phyloP scores from a whole-genome alignment of 1,140 invertebrate species.

The Halotydeus destructor region DNA sequence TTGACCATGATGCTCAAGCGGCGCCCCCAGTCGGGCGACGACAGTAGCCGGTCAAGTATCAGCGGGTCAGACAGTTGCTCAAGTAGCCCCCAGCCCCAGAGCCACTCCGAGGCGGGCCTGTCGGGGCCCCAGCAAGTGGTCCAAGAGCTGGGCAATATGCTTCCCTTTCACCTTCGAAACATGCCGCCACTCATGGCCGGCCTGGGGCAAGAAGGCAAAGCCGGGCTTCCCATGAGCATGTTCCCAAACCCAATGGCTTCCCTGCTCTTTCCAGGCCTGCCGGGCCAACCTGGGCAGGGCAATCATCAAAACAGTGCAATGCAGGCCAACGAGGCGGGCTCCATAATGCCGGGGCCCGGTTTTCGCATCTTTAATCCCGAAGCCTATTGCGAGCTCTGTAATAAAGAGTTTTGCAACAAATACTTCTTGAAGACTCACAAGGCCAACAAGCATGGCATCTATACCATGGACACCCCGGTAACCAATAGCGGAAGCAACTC shows the following conservation, averaged over 20 bases:
- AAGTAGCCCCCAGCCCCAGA: neutral
- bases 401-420: constrained; percentile 65
- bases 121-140: neutral
- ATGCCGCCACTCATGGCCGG: constrained; percentile 16
- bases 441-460: constrained; percentile 77
- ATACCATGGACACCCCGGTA: constrained; percentile 18
- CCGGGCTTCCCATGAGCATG: constrained; percentile 13
- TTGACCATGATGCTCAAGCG: too few relatives aligned
- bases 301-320: too few relatives aligned
- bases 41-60: neutral
- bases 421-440: constrained; percentile 97
- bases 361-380: constrained; percentile 65
- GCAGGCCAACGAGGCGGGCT: neutral
- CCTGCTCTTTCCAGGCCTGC: constrained; percentile 17
- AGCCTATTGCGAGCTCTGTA: constrained; percentile 56
- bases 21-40: constrained; percentile 7
- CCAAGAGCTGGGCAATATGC: constrained; percentile 4
- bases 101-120: neutral
- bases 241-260: constrained; percentile 18
- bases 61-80: neutral
- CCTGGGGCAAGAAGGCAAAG: constrained; percentile 1
- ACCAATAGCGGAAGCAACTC: constrained; percentile 8
- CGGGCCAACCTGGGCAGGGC: constrained; percentile 5
- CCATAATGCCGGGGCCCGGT: constrained; percentile 5
- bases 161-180: constrained; percentile 12